Conservation (phyloP, 2,888 invertebrate genomes). For the Hemithea aestivaria region DNA sequence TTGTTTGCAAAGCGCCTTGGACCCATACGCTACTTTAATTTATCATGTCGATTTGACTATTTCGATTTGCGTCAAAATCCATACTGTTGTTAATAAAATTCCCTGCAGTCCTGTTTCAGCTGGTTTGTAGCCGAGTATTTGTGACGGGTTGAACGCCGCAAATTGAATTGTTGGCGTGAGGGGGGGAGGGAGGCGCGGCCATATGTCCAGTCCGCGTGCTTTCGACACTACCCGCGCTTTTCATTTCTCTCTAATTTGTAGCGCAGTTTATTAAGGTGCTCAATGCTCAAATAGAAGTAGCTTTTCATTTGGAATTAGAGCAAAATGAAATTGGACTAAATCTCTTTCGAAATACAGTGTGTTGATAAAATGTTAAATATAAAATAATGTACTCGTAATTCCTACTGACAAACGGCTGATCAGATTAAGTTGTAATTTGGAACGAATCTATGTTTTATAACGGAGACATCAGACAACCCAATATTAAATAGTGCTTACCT, state of each 20-base stretch:
- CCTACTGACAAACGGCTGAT: too few relatives aligned
- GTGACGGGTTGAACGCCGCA: conserved; percentile 27
- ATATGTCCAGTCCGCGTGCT: conserved; percentile 26
- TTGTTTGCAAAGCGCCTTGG: too few relatives aligned
- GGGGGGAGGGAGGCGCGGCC: conserved; percentile 12
- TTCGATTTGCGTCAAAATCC: background rate
- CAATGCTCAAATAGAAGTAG: too few relatives aligned
- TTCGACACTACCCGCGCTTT: conserved; percentile 27
- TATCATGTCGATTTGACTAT: too few relatives aligned
- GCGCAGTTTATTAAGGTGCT: conserved; percentile 18
- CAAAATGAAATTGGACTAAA: too few relatives aligned
- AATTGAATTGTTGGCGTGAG: conserved; percentile 31
- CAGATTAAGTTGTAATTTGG: too few relatives aligned
- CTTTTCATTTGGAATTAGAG: conserved; percentile 8
- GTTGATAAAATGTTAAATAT: too few relatives aligned
- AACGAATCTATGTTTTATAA: too few relatives aligned
- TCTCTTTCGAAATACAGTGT: too few relatives aligned
- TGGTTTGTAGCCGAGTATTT: conserved; percentile 24
- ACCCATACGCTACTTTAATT: too few relatives aligned
- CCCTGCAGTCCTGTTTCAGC: background rate
- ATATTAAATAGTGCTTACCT: conserved; percentile 2
- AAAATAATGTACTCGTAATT: too few relatives aligned
- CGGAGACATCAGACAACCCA: too few relatives aligned
- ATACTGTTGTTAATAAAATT: background rate
- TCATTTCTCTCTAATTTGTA: conserved; percentile 29